These are phyloP conservation scores for Luscinia megarhynchos DNA, from an alignment of 2,797 vertebrate genomes.

Conservation along the genomic window DNA sequence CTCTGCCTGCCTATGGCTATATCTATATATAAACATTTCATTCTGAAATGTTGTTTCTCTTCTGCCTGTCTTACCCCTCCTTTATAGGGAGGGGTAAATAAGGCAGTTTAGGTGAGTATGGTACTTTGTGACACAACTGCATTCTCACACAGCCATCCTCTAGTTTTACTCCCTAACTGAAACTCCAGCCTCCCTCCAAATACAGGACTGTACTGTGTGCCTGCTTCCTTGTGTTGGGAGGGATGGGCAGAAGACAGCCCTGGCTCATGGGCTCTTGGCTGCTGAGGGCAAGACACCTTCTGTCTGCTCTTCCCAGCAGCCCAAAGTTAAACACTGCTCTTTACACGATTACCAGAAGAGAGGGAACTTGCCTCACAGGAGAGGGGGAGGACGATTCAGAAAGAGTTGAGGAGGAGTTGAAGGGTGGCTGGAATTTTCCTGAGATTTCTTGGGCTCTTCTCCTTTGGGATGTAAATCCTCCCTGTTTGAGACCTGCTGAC, in stretches of 20 bases:
- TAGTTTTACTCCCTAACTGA: not conserved
- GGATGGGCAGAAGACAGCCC: not conserved
- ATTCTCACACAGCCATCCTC: not conserved
- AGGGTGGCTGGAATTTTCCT: not conserved
- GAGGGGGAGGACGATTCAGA: not conserved
- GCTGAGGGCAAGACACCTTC: fast-evolving
- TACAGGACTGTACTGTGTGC: not conserved
- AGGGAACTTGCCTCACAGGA: not conserved
- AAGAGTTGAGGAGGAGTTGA: not conserved
- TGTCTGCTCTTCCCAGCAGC: not conserved
- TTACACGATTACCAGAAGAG: not conserved
- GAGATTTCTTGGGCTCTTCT: not conserved
- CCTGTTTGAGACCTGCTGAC: not conserved
- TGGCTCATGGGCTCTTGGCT: not conserved
- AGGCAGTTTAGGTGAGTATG: not conserved
- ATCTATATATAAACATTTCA: not conserved
- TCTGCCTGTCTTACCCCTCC: not conserved
- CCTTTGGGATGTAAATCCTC: not conserved
- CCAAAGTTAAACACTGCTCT: not conserved
- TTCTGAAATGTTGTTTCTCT: not conserved
- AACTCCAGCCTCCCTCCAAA: not conserved
- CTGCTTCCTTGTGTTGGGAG: not conserved
- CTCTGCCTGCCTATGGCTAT: not conserved
- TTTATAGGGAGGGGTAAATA: not conserved
- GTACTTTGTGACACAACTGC: not conserved